phyloP scores from a whole-genome alignment of 1,140 invertebrate species.

The Bathynomus jamesi region DNA sequence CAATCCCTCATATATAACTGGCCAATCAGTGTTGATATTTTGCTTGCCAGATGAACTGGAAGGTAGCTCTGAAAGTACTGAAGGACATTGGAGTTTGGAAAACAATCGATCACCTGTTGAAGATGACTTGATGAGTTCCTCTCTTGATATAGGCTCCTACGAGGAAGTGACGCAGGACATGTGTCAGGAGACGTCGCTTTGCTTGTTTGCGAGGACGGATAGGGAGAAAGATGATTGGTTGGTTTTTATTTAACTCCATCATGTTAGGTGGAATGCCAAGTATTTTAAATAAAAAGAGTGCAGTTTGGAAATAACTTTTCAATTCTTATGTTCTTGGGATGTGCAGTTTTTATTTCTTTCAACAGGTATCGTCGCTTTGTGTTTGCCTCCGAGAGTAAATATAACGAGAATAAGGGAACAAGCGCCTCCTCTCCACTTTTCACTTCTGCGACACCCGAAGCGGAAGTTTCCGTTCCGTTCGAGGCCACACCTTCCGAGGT shows the following conservation, averaged over 20 bases:
- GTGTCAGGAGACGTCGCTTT: slow-evolving; percentile 45
- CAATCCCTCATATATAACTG: background rate
- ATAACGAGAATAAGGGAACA: background rate
- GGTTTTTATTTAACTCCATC: slow-evolving; percentile 40
- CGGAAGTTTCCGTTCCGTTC: slow-evolving; percentile 15
- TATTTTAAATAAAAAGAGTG: too few relatives aligned
- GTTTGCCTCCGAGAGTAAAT: slow-evolving; percentile 24
- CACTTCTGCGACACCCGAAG: background rate
- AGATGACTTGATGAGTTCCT: slow-evolving; percentile 35
- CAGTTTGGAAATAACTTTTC: too few relatives aligned
- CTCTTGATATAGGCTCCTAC: slow-evolving; percentile 39
- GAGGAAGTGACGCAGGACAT: slow-evolving; percentile 38
- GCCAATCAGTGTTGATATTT: slow-evolving; percentile 3
- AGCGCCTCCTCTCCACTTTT: background rate
- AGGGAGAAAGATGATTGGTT: slow-evolving; percentile 87
- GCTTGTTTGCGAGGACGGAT: slow-evolving; percentile 70
- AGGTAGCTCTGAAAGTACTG: slow-evolving; percentile 17
- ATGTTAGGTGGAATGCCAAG: slow-evolving; percentile 28
- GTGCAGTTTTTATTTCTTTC: slow-evolving; percentile 30
- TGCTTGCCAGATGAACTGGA: background rate
- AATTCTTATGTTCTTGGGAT: too few relatives aligned
- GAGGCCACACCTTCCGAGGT: slow-evolving; percentile 12
- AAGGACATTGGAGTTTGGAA: slow-evolving; percentile 40
- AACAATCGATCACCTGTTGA: slow-evolving; percentile 40
- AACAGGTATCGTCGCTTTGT: slow-evolving; percentile 39